phyloP scores from a whole-genome alignment of 2,888 invertebrate genomes.

The Xylocampa areola region DNA sequence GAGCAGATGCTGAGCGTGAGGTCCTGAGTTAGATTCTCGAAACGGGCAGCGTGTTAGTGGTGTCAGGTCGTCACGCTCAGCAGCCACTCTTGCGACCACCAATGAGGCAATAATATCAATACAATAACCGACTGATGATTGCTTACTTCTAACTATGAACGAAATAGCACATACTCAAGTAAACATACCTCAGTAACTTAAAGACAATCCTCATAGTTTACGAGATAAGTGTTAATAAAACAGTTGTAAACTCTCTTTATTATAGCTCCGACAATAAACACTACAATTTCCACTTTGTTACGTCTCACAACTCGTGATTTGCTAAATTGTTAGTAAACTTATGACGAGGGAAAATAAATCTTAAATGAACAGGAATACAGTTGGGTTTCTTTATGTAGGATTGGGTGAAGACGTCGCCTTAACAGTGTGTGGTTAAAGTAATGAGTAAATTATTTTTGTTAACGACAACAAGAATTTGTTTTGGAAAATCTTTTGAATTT shows the following conservation, averaged over 20 bases:
- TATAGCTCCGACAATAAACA: constrained; percentile 71
- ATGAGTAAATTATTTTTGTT: constrained; percentile 62
- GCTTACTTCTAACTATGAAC: constrained; percentile 24
- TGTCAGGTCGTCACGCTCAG: too few relatives aligned
- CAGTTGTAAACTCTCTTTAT: constrained; percentile 70
- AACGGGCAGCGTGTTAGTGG: too few relatives aligned
- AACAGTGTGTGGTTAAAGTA: constrained; percentile 57
- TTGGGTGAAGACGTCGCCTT: constrained; percentile 31
- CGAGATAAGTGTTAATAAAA: constrained; percentile 71
- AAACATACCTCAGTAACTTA: constrained; percentile 45
- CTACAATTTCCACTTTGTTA: constrained; percentile 68
- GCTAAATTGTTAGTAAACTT: constrained; percentile 52
- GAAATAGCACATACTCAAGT: constrained; percentile 48
- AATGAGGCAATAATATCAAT: not conserved
- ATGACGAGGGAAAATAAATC: constrained; percentile 25
- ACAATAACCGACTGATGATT: not conserved
- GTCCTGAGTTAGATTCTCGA: too few relatives aligned
- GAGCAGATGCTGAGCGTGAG: too few relatives aligned
- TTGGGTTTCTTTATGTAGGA: not conserved
- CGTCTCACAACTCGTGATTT: constrained; percentile 62
- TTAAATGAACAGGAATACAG: constrained; percentile 12
- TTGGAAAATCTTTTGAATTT: constrained; percentile 25
- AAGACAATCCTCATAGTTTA: constrained; percentile 63
- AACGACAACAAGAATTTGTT: constrained; percentile 46
- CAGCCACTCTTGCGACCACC: not conserved